Evolutionary conservation across 2,888 invertebrate genomes (phyloP), one percentile per base, ranked within the genome.

Genomic region (Cecidostiba fungosa): DNA sequence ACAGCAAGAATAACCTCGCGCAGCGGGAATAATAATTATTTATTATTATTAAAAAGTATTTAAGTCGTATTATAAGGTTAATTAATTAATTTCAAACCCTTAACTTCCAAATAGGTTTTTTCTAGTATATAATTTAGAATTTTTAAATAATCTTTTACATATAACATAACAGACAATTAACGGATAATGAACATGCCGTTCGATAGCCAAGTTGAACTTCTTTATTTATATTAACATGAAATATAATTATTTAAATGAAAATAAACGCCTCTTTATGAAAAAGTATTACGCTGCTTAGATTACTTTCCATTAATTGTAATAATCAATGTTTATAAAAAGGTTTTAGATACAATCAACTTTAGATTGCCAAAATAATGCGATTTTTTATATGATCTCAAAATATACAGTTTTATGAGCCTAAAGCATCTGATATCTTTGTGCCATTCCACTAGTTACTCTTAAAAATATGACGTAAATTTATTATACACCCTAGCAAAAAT

Each of bases 291-390:
- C 19, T 62, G 32, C n/a, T 86, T 47, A 83, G 62, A 77, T 81
- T 81, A 69, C 73, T 77, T 79, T 84, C 47, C 62, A 83, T 77
- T 69, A 69, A n/a, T n/a, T 59, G n/a, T 59, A 59, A 77, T 83
- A 84, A 70, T 86, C 79, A 74, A 80, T 79, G 70, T 23, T 83
- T 79, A 83, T 72, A 84, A 80, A 79, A 86, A 69, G 26, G 43
- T 86, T 81, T 86, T 84, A 88, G 88, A 90, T 90, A 90, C 88
- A 89, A 90, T 89, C 85, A 90, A 90, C 88, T 90, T 90, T 89
- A 87, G 88, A 89, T 90, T 88, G 87, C 84, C 86, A 89, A 90
- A 87, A 89, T 88, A 88, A 90, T 89, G 29, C 50, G 19, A 70
- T 54, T 82, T 81, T 59, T 76, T 23, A 69, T 70, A 79, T 78